Percentiles rank a stretch among this genome's conserved stretches.
Conservation (phyloP, 92 coral and sea anemone species). For the Epizoanthus illoricatus region DNA sequence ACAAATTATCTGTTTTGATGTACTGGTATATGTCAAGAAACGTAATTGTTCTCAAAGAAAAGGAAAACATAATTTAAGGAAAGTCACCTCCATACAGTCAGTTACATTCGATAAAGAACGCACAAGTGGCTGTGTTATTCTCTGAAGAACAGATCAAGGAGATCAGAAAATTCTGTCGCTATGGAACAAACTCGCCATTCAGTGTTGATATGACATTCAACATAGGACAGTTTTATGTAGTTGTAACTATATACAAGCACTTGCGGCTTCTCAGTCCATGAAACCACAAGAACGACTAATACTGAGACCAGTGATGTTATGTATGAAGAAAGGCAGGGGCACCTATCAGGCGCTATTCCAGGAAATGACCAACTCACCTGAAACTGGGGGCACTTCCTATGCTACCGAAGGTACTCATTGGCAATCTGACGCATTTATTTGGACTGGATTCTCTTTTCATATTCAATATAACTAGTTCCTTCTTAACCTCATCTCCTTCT, state of each 20-base stretch:
- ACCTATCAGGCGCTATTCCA: conserved; percentile 52
- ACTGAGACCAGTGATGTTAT: conserved; percentile 55
- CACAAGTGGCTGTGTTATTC: neutral
- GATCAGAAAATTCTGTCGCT: conserved; percentile 45
- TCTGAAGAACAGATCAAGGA: conserved; percentile 45
- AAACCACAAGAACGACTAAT: conserved; percentile 46
- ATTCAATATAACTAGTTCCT: conserved; percentile 55
- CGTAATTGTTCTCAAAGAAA: too few species aligned
- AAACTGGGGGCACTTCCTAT: neutral
- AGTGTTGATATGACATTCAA: conserved; percentile 53
- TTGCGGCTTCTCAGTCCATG: conserved; percentile 20
- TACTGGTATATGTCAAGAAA: too few species aligned
- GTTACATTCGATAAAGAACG: too few species aligned
- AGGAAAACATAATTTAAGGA: too few species aligned
- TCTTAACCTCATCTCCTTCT: conserved; percentile 55
- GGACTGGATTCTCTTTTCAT: conserved; percentile 21
- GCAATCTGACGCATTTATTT: conserved; percentile 50
- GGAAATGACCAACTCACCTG: conserved; percentile 47
- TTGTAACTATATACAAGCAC: conserved; percentile 48
- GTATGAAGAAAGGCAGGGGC: conserved; percentile 50
- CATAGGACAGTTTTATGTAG: conserved; percentile 39
- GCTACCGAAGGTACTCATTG: neutral
- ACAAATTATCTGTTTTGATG: too few species aligned
- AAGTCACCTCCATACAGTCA: too few species aligned
- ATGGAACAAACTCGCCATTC: conserved; percentile 44